These are phyloP conservation scores for Heteromyza rotundicornis DNA, from an alignment of 2,888 invertebrate genomes.

Conservation along the genomic window DNA sequence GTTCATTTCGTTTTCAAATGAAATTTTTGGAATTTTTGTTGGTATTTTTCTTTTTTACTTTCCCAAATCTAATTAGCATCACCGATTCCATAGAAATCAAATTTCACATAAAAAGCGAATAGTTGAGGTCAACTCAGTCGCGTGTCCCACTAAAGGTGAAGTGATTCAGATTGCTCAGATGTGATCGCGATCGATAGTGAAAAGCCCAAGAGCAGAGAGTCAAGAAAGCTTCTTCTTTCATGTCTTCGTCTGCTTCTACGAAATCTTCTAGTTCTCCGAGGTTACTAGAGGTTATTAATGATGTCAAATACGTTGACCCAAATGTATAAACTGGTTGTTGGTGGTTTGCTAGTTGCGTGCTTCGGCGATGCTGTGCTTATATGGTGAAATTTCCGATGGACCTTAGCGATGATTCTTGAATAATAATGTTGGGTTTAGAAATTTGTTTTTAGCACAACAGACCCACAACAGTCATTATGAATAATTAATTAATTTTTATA, in stretches of 20 bases:
- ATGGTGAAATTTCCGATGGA: slow-evolving; percentile 10
- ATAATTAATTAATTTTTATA: slow-evolving; percentile 6
- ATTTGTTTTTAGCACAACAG: neutral
- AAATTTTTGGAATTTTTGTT: too few relatives aligned
- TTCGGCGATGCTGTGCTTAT: neutral
- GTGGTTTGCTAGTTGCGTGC: neutral
- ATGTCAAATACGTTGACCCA: slow-evolving; percentile 17
- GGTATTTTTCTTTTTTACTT: neutral
- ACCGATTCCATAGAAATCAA: too few relatives aligned
- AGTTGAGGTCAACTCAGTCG: too few relatives aligned
- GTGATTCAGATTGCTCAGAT: too few relatives aligned
- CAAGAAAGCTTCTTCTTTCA: neutral
- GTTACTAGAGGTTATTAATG: too few relatives aligned
- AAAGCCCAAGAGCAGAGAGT: slow-evolving; percentile 7
- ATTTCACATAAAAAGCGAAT: neutral
- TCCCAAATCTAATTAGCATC: neutral
- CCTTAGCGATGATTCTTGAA: neutral
- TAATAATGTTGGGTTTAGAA: slow-evolving; percentile 4
- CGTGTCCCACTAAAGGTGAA: too few relatives aligned
- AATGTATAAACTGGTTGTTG: slow-evolving; percentile 11
- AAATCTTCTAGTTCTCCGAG: too few relatives aligned
- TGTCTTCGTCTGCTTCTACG: neutral
- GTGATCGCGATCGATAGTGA: slow-evolving; percentile 16
- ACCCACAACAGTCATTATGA: neutral
- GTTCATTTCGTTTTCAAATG: too few relatives aligned